Base-by-base conservation (phyloP, 2,797 vertebrate species). In the Anguilla marmorata region DNA sequence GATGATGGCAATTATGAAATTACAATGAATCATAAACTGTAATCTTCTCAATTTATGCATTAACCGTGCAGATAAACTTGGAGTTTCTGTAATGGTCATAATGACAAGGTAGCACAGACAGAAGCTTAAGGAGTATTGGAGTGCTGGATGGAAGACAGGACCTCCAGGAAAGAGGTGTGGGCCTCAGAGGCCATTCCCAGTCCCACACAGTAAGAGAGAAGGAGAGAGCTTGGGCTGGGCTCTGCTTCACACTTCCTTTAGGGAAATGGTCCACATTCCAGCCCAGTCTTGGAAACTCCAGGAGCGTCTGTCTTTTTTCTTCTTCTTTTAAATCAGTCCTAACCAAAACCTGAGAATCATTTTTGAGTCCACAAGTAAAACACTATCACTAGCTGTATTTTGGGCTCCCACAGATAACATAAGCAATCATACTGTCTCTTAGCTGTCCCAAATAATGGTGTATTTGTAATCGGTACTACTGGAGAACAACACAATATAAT, bases 181-280 rank as follows among this genome's bases (percentile, higher is more conserved):
- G 69, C 87, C 89, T 94, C 91, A 93, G 90, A 93, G 90, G 90
- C 84, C 72, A 91, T 93, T 94, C 94, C 94, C 92, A 93, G 85
- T 92, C 84, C 89, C 83, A 85, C 83, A 9, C 41, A 7, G 86
- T 69, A 82, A 7, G 58, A 33, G 87, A 72, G 45, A 80, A 54
- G 33, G 58, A n/a, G 19, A 41, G 24, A 24, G 8, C 8, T 69
- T 88, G 90, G 91, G 89, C 89, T 86, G 85, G 85, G 87, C 84
- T 88, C 85, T 14, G 24, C 80, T 91, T 50, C 80, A 48, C 60
- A 87, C 89, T 92, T 93, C 93, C 92, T 92, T 87, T 52, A 84
- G 90, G 92, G 90, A 93, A 94, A 93, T 84, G 24, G 87, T 87
- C 86, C 85, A 90, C 89, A 91, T 92, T 89, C 92, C 89, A 87